Conservation (phyloP, 1,140 invertebrate species). For the Maconellicoccus hirsutus region DNA sequence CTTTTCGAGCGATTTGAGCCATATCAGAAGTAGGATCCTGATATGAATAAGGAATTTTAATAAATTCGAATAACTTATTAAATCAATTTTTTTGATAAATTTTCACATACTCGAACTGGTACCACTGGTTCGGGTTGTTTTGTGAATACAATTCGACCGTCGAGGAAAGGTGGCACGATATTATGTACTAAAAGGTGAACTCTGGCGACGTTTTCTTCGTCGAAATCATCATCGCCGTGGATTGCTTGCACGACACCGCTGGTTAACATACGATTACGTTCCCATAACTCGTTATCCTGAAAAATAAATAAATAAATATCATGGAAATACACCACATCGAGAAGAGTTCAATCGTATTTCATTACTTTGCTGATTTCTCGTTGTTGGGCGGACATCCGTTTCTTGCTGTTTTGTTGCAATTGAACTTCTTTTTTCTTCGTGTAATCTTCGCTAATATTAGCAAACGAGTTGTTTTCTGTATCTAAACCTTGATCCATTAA, state of each 20-base stretch:
- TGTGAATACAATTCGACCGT: slow-evolving; percentile 97
- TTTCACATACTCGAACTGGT: slow-evolving; percentile 53
- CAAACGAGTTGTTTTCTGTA: slow-evolving; percentile 86
- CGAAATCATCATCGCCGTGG: slow-evolving; percentile 84
- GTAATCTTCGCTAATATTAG: slow-evolving; percentile 79
- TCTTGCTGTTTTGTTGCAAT: slow-evolving; percentile 76
- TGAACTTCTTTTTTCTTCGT: slow-evolving; percentile 83
- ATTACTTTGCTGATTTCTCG: slow-evolving; percentile 76
- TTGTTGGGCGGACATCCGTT: slow-evolving; percentile 85
- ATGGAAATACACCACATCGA: not conserved
- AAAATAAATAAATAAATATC: slow-evolving; percentile 26
- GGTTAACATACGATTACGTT: slow-evolving; percentile 93
- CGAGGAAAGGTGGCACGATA: slow-evolving; percentile 96
- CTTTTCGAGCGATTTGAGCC: slow-evolving; percentile 93
- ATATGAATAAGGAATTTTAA: slow-evolving; percentile 30
- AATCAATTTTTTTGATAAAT: not conserved
- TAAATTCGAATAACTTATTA: not conserved
- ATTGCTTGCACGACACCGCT: slow-evolving; percentile 86
- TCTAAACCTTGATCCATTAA: slow-evolving; percentile 86
- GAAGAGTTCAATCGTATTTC: not conserved
- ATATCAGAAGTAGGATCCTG: slow-evolving; percentile 96
- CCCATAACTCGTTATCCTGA: slow-evolving; percentile 94
- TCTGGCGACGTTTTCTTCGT: slow-evolving; percentile 80
- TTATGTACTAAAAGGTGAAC: slow-evolving; percentile 97
- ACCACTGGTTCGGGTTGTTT: slow-evolving; percentile 97